These are phyloP conservation scores for Macaria liturata DNA, from an alignment of 2,888 invertebrate genomes.

Conservation along the genomic window DNA sequence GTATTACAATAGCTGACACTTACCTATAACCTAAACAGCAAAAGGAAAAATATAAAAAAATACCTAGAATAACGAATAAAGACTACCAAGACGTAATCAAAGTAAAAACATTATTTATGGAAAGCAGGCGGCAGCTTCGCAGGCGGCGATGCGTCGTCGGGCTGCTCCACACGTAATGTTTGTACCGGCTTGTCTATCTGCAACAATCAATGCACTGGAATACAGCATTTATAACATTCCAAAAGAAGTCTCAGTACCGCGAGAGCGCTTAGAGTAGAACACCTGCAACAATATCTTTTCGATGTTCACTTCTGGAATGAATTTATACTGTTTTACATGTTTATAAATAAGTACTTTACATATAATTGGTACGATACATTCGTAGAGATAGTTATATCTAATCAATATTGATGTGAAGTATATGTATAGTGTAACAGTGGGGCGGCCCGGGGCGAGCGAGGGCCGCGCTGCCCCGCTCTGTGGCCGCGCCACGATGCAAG, in stretches of 20 bases:
- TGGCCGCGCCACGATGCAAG: not conserved
- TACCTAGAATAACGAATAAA: conserved; percentile 29
- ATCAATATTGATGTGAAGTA: conserved; percentile 37
- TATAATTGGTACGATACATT: conserved; percentile 36
- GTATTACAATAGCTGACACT: conserved; percentile 13
- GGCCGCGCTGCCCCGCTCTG: conserved; percentile 37
- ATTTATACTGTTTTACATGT: conserved; percentile 36
- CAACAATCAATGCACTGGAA: conserved; percentile 29
- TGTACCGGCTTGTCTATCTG: conserved; percentile 11
- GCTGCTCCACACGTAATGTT: conserved; percentile 17
- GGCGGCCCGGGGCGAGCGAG: conserved; percentile 16
- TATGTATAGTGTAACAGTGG: conserved; percentile 22
- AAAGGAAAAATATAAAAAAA: conserved; percentile 25
- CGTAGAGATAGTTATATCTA: conserved; percentile 34
- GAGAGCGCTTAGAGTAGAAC: conserved; percentile 34
- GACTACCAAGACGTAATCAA: conserved; percentile 23
- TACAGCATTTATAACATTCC: conserved; percentile 39
- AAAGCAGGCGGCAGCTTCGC: conserved; percentile 20
- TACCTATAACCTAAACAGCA: conserved; percentile 29
- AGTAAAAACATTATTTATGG: conserved; percentile 18
- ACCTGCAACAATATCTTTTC: conserved; percentile 23
- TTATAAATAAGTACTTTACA: conserved; percentile 36
- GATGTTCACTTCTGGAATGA: conserved; percentile 32
- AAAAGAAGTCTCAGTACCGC: conserved; percentile 32
- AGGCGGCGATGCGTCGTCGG: conserved; percentile 7